Percentiles rank a stretch among this genome's conserved stretches.
These are phyloP conservation scores for Lottia gigantea DNA, from an alignment of 2,888 invertebrate species.

Conservation along the genomic window DNA sequence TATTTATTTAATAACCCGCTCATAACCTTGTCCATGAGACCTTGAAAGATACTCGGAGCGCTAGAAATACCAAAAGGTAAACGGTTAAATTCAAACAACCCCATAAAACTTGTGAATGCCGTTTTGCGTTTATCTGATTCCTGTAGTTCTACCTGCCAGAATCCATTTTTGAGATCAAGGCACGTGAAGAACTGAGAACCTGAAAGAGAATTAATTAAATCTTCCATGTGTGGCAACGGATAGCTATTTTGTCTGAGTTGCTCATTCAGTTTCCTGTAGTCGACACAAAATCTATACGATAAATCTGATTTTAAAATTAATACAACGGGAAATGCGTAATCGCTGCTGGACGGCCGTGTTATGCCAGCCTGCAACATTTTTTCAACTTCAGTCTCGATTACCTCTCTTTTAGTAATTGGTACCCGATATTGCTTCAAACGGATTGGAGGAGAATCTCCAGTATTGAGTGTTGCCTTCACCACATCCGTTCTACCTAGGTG, in stretches of 20 bases:
- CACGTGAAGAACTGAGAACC: conserved; percentile 6
- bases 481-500: too few relatives aligned
- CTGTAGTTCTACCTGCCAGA: too few relatives aligned
- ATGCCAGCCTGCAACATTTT: too few relatives aligned
- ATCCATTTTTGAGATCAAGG: too few relatives aligned
- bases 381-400: not conserved
- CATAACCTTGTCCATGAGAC: conserved; percentile 19
- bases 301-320: not conserved
- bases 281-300: not conserved
- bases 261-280: not conserved
- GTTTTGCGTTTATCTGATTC: too few relatives aligned
- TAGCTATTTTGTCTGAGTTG: conserved; percentile 5
- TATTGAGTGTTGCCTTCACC: not conserved
- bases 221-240: conserved; percentile 13
- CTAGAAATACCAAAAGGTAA: conserved; percentile 18
- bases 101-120: too few relatives aligned
- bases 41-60: not conserved
- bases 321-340: conserved; percentile 12
- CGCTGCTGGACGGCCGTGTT: not conserved
- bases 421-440: conserved; percentile 10
- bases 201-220: not conserved
- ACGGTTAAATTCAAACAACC: not conserved
- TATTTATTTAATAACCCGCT: too few relatives aligned
- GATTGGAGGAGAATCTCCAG: not conserved
- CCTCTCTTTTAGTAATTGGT: conserved; percentile 3